Evolutionary conservation across 2,797 vertebrate species (phyloP), one percentile per base, ranked within the genome.

Genomic region (Sebastes glaucus): DNA sequence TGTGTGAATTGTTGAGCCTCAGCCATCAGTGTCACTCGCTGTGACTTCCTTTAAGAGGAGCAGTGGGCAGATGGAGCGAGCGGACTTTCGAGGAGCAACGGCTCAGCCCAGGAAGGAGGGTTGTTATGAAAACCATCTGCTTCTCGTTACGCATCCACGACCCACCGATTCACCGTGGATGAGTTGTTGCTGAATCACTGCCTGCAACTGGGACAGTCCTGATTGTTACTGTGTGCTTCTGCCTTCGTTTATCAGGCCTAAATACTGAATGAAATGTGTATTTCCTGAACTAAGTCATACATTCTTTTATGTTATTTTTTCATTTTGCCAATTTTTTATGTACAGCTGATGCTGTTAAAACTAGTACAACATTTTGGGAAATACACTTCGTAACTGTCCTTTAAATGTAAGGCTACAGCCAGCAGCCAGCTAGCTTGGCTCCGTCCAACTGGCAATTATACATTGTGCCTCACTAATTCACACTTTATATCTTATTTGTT

Each of bases 121-220:
- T 71, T 68, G 52, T 85, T 75, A 74, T 67, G 74, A 89, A 89
- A 89, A 86, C 91, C 94, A 93, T 94, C 94, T 94, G 92, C 86
- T 80, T 81, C 79, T 87, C 25, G 33, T 81, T 87, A 77, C 61
- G 35, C 69, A 60, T 85, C 80, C 78, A 71, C 70, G 62, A 84
- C 71, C 63, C 69, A 35, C 27, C 0, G 2, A 56, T 75, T 57
- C 71, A 74, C 61, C 10, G 16, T 52, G 78, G 73, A 86, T 67
- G 75, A 82, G 75, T 61, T 35, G 80, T 38, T 82, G 59, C 75
- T 86, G 77, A 89, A 74, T 88, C 82, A 84, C 46, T 46, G 52
- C 14, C 63, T 77, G 68, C 4, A 78, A 35, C 49, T 32, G 53
- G 74, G 74, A 56, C 77, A 35, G 49, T 38, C n/a, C 53, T 53